Conservation (phyloP, 2,888 invertebrate genomes). For the Phasia obesa region DNA sequence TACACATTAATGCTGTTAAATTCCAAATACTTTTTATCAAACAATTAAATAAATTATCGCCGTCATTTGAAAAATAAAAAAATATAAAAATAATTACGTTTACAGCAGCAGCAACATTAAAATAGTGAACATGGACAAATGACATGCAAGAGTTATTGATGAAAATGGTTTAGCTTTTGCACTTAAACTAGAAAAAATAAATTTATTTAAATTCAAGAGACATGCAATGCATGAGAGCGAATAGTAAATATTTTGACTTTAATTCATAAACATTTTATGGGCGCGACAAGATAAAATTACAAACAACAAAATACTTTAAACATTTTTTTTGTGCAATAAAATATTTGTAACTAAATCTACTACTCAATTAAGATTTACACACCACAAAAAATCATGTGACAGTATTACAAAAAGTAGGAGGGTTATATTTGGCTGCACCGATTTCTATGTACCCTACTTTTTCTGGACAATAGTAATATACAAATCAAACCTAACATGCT, state of each 20-base stretch:
- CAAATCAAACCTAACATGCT: too few species aligned
- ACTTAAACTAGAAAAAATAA: constrained; percentile 11
- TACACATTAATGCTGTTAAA: too few species aligned
- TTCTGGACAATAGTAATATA: too few species aligned
- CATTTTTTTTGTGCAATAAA: too few species aligned
- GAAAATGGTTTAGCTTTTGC: constrained; percentile 34
- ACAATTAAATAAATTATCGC: not conserved
- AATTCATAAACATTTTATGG: constrained; percentile 66
- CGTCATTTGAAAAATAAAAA: too few species aligned
- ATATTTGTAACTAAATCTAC: constrained; percentile 35
- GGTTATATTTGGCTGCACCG: too few species aligned
- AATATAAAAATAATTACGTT: not conserved
- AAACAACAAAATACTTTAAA: constrained; percentile 35
- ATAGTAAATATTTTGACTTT: constrained; percentile 62
- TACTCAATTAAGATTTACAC: not conserved
- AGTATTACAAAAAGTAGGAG: too few species aligned
- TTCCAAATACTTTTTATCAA: not conserved
- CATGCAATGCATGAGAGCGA: constrained; percentile 57
- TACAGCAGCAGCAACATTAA: not conserved
- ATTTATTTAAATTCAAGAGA: constrained; percentile 37
- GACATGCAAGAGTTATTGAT: constrained; percentile 44
- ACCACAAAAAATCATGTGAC: too few species aligned
- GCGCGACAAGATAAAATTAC: constrained; percentile 61
- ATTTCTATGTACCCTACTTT: too few species aligned
- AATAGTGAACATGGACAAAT: constrained; percentile 15